These are phyloP conservation scores for Condylura cristata DNA, from an alignment of 2,113 vertebrate species.

Conservation along the genomic window DNA sequence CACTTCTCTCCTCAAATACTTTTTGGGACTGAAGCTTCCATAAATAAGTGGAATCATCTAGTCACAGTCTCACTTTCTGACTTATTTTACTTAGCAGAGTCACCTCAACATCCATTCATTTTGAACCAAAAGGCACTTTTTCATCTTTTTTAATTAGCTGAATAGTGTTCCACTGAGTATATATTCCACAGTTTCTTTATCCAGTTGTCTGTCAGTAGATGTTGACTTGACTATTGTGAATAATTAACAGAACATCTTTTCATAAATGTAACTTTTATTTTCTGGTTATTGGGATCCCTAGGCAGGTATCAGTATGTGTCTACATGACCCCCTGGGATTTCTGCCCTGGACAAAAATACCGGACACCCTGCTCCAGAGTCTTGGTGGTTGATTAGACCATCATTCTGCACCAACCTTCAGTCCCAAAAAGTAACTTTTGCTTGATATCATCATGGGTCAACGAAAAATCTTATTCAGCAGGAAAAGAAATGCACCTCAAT, in stretches of 20 bases:
- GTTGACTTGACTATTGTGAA: no score
- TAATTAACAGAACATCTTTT: background rate
- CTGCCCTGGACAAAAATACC: background rate
- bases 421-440: background rate
- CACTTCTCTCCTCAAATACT: no score
- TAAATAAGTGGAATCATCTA: no score
- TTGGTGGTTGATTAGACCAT: background rate
- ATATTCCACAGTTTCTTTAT: no score
- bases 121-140: no score
- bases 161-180: no score
- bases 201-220: no score
- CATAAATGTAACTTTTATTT: background rate
- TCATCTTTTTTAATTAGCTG: no score
- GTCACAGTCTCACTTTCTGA: no score
- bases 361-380: background rate
- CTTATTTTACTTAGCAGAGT: no score
- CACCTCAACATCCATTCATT: no score
- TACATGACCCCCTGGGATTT: background rate
- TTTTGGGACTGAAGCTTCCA: no score
- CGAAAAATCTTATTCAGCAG: conserved; percentile 26
- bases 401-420: background rate
- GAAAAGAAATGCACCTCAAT: conserved; percentile 12
- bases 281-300: background rate
- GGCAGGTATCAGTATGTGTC: accelerated
- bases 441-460: background rate